These are phyloP conservation scores for Neodiprion pinetum DNA, from an alignment of 1,140 invertebrate species.

Conservation along the genomic window DNA sequence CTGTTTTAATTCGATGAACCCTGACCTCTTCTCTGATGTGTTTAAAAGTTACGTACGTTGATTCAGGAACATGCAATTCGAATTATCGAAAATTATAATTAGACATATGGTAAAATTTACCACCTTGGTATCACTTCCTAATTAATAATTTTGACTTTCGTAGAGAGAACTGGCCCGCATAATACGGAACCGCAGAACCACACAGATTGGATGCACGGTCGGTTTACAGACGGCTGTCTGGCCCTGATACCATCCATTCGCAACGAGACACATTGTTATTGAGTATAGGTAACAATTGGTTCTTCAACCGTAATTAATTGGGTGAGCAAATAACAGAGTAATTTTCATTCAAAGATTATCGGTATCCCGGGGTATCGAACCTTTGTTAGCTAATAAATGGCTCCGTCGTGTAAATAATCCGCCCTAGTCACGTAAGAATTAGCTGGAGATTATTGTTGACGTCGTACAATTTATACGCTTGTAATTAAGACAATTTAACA, in stretches of 20 bases:
- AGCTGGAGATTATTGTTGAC: not conserved
- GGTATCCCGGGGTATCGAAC: not conserved
- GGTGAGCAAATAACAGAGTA: not conserved
- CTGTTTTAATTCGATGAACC: too few relatives aligned
- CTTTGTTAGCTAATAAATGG: not conserved
- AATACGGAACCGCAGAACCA: too few relatives aligned
- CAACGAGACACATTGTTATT: not conserved
- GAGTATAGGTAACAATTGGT: slow-evolving; percentile 5
- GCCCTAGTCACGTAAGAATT: not conserved
- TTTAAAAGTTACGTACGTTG: too few relatives aligned
- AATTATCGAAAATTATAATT: too few relatives aligned
- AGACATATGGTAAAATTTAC: too few relatives aligned
- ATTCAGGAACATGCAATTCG: too few relatives aligned
- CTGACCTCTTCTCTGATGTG: too few relatives aligned
- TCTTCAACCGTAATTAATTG: not conserved
- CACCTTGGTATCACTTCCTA: too few relatives aligned
- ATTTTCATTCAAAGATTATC: not conserved
- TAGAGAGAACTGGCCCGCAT: too few relatives aligned
- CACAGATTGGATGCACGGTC: too few relatives aligned
- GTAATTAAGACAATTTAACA: not conserved
- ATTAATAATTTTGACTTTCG: too few relatives aligned
- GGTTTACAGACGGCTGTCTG: not conserved
- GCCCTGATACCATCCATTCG: not conserved
- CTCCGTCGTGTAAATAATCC: not conserved
- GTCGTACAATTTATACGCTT: not conserved